Percentiles rank a stretch among this genome's conserved stretches.
Conservation (phyloP, 1,140 invertebrate genomes). For the Goniozus legneri region DNA sequence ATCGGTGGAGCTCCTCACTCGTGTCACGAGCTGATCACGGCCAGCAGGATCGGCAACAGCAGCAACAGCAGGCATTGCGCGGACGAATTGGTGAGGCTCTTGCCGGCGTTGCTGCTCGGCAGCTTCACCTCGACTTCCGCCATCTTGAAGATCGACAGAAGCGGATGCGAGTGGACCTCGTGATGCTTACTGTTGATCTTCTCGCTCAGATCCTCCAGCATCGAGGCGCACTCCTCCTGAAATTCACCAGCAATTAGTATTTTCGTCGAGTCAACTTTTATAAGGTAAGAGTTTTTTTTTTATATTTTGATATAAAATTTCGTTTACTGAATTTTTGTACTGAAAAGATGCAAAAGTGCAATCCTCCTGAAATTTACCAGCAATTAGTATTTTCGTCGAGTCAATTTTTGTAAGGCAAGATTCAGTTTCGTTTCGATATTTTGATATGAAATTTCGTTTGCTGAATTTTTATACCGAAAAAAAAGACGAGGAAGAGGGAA, state of each 20-base stretch:
- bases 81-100: constrained; percentile 14
- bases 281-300: neutral
- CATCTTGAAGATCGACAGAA: constrained; percentile 86
- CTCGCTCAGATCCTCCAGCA: constrained; percentile 74
- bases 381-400: too few relatives aligned
- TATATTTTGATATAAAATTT: too few relatives aligned
- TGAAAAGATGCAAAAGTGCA: too few relatives aligned
- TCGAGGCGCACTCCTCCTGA: constrained; percentile 79
- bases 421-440: too few relatives aligned
- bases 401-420: too few relatives aligned
- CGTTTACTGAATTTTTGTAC: too few relatives aligned
- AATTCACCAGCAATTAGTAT: constrained; percentile 36
- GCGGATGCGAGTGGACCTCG: constrained; percentile 78
- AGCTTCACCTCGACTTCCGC: constrained; percentile 78
- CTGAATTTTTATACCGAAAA: too few relatives aligned
- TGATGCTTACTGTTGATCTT: constrained; percentile 81
- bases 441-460: too few relatives aligned
- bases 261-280: neutral
- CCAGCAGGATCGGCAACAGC: constrained; percentile 25
- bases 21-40: constrained; percentile 24
- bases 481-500: too few relatives aligned
- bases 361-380: too few relatives aligned
- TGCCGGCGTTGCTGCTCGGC: constrained; percentile 40
- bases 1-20: constrained; percentile 5
- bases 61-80: constrained; percentile 20